Evolutionary conservation across 2,888 invertebrate genomes (phyloP).

Genomic region (Tenthredo livida): DNA sequence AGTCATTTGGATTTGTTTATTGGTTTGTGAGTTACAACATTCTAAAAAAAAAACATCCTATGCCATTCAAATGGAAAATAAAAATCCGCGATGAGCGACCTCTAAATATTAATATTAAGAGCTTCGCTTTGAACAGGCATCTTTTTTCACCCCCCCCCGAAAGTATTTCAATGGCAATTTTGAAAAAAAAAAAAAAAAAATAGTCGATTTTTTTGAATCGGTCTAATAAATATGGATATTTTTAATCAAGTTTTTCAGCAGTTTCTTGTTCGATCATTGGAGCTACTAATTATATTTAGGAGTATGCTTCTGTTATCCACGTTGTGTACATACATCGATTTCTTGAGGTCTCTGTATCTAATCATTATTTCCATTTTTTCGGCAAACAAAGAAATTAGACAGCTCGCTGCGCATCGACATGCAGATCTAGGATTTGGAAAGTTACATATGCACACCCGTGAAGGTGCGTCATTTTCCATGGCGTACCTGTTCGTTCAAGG

Average conservation of each 20-base stretch:
- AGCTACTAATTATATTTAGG: background rate
- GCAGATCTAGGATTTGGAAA: constrained; percentile 17
- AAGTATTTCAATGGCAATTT: too few relatives aligned
- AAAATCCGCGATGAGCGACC: too few relatives aligned
- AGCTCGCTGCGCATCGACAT: background rate
- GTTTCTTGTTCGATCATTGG: background rate
- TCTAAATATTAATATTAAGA: too few relatives aligned
- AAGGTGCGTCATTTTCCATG: background rate
- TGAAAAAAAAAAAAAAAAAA: too few relatives aligned
- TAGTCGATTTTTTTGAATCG: too few relatives aligned
- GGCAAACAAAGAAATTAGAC: background rate
- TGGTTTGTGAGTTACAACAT: too few relatives aligned
- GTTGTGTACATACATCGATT: background rate
- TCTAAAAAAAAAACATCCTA: too few relatives aligned
- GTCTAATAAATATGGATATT: background rate
- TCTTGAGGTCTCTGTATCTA: background rate
- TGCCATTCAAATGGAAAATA: too few relatives aligned
- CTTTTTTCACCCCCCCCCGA: too few relatives aligned
- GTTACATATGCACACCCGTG: background rate
- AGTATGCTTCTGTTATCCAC: background rate
- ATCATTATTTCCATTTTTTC: background rate
- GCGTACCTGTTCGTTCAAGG: background rate
- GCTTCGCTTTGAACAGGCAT: too few relatives aligned
- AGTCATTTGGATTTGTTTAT: too few relatives aligned
- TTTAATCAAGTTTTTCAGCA: background rate